Base-by-base conservation (phyloP, 1,140 invertebrate genomes). In the Papilio glaucus region DNA sequence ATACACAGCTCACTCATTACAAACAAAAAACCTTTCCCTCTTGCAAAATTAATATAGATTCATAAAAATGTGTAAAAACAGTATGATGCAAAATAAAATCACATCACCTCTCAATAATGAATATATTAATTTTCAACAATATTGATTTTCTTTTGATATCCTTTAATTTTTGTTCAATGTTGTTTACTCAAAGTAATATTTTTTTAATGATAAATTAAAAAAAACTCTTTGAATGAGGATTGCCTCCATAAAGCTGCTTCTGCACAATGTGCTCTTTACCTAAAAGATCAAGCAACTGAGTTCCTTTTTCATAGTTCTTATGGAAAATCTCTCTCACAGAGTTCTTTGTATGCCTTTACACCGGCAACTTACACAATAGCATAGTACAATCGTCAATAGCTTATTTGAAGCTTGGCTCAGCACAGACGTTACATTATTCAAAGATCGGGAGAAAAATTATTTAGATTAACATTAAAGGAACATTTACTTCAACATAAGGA, bases 301-400 rank as follows among this genome's bases (percentile, higher is more conserved):
- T 33, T 69, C 41, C 42, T 15, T 69, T 69, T 53, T 69, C 39
- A 26, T 69, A 42, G 29, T 49, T 13, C 42, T 53, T 37, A 49
- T 69, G 26, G 26, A 49, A 49, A 26, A 69, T 29, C 41, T 33
- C 60, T 62, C 15, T 33, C 15, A 9, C 26, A 49, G 15, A n/a
- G 67, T 68, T 29, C n/a, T 68, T 68, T 68, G 65, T 67, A 12
- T 67, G 63, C 63, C 15, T 42, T 67, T 29, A 67, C 39, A 67
- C n/a, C 8, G 18, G 63, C 39, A 12, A 45, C 18, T 45, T 68
- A 42, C 39, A 42, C 38, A 65, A 65, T 15, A 65, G 33, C 24
- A 41, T 41, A 41, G 37, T 10, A 21, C 38, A 68, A 68, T 26
- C 65, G 65, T 45, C 65, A 68, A 68, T 68, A 68, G 41, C 39